Conservation (phyloP, 2,113 vertebrate genomes). For the Cryptotis parvus region DNA sequence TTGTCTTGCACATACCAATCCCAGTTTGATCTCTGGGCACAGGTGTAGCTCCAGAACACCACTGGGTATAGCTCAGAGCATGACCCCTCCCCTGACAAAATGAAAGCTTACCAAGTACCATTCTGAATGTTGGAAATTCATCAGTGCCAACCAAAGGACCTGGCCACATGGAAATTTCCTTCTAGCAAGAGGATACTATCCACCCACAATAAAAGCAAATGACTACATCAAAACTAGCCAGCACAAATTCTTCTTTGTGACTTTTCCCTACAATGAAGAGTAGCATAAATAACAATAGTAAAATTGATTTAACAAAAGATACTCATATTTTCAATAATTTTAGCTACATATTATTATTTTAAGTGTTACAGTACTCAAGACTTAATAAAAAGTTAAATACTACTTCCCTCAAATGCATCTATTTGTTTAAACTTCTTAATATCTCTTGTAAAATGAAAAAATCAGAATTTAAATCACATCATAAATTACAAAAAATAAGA, state of each 20-base stretch:
- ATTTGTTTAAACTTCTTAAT: background rate
- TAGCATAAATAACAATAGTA: background rate
- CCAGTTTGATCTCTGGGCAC: no score
- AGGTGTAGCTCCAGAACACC: no score
- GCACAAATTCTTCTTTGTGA: background rate
- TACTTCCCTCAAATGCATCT: background rate
- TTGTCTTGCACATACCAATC: no score
- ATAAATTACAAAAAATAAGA: background rate
- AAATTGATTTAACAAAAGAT: background rate
- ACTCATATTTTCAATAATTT: background rate
- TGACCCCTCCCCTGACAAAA: no score
- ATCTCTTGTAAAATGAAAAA: background rate
- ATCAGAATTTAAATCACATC: slow-evolving; percentile 2
- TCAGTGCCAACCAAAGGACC: background rate
- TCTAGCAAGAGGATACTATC: background rate
- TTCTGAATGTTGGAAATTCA: background rate
- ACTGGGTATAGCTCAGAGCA: no score
- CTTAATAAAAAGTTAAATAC: background rate
- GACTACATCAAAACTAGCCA: background rate
- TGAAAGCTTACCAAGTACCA: background rate
- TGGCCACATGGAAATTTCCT: background rate
- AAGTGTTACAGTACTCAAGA: background rate
- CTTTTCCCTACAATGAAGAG: background rate
- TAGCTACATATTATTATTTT: background rate
- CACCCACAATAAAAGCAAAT: background rate